Evolutionary conservation across 2,113 vertebrate genomes (phyloP), one percentile per base, ranked within the genome.

Genomic region (Bungarus multicinctus): DNA sequence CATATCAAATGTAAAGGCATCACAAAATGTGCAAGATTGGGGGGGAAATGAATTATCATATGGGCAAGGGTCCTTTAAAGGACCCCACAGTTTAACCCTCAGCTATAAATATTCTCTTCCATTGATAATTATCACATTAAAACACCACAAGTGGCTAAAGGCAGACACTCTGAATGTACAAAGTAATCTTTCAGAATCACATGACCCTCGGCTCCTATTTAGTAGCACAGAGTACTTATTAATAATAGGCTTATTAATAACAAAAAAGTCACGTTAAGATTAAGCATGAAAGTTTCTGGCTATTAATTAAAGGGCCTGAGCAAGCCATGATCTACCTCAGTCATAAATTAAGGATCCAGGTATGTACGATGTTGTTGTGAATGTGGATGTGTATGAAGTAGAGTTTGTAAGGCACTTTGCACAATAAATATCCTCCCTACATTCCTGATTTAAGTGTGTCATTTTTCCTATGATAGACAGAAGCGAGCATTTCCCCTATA

Each of bases 401-500:
- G 14, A 86, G 3, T 64, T 43, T 64, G 16, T 60, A 52, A 89
- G 45, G 34, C 6, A 55, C 53, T 57, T 69, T 58, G 53, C 22
- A 89, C 3, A 89, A 11, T 50, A 86, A 14, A 60, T 52, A 43
- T 90, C 52, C 30, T 85, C 50, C 18, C 91, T 57, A 89, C n/a
- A 11, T 90, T 93, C 96, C 95, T 92, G 50, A 93, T 43, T 0
- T 88, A 69, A 92, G 45, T 88, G 20, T 10, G 45, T 89, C 94
- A 93, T 60, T 91, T 95, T 94, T 86, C 18, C 39, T 64, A 93
- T 91, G 87, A 64, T 95, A 95, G 91, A 64, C 88, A 30, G 85
- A 88, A 94, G 94, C 91, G 94, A 95, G 90, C 92, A 94, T 96
- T 93, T 69, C 88, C n/a, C 64, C 64, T 69, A 69, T 69, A 11